A percentile compares a stretch with the other conserved stretches of the same genome.
phyloP scores from a whole-genome alignment of 2,113 vertebrate species.

The Aleadryas rufinucha region DNA sequence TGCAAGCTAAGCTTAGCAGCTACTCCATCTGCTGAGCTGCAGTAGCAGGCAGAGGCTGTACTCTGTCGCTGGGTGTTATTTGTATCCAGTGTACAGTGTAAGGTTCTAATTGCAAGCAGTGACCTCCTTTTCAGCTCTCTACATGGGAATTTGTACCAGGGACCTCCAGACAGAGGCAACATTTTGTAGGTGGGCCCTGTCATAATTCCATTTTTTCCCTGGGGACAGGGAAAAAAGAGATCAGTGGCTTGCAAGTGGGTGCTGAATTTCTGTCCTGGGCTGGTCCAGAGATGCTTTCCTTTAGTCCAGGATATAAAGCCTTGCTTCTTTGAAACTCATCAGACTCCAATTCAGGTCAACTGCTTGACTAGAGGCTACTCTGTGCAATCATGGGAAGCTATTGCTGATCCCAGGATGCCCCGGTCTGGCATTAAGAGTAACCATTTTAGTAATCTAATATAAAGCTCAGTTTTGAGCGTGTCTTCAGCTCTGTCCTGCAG shows the following conservation, averaged over 20 bases:
- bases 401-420: neutral
- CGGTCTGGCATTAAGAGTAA: neutral
- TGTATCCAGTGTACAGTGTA: neutral
- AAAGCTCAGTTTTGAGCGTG: neutral
- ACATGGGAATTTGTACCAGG: neutral
- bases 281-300: neutral
- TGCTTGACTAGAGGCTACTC: neutral
- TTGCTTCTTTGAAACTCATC: neutral
- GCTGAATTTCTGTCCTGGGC: neutral
- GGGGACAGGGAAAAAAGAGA: neutral
- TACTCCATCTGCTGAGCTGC: constrained; percentile 8
- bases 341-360: neutral
- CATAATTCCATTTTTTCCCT: neutral
- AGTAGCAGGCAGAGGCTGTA: neutral
- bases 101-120: neutral
- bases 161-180: neutral
- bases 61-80: neutral
- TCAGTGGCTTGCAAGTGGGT: neutral
- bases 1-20: neutral
- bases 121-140: neutral
- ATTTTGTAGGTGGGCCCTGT: neutral
- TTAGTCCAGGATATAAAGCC: neutral
- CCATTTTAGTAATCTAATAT: neutral
- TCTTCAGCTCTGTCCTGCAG: neutral
- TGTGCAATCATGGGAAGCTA: neutral